Evolutionary conservation across 2,797 vertebrate genomes (phyloP).

Genomic region (Coracias cyanogaster): DNA sequence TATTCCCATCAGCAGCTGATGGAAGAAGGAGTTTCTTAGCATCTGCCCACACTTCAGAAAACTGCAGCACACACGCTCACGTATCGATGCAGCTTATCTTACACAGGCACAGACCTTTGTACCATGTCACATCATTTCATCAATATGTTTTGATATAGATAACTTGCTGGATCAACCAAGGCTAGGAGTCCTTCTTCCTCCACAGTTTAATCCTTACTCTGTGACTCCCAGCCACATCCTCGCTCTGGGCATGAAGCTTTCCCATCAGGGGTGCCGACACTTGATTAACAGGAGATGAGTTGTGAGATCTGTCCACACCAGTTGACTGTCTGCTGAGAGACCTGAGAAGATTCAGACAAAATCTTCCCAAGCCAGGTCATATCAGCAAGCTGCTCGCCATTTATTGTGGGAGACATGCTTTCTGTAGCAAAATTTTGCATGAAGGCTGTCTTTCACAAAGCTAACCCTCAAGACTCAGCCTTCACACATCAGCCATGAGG

Average conservation of each 20-base stretch:
- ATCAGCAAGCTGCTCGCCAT: neutral
- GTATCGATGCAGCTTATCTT: neutral
- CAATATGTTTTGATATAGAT: neutral
- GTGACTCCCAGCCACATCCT: neutral
- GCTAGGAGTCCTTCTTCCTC: neutral
- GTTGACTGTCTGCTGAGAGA: neutral
- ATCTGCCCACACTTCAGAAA: neutral
- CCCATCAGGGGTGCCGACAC: neutral
- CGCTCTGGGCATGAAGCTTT: neutral
- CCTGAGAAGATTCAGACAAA: conserved; percentile 4
- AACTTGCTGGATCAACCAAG: neutral
- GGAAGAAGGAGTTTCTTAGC: neutral
- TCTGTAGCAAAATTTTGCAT: neutral
- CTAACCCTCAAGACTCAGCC: neutral
- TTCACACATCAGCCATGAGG: neutral
- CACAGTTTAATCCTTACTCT: neutral
- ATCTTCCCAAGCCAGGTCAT: neutral
- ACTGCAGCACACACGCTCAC: neutral
- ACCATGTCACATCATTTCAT: neutral
- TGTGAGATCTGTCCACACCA: neutral
- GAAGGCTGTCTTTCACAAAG: neutral
- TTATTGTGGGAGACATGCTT: neutral
- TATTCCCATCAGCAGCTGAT: neutral
- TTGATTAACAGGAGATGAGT: neutral
- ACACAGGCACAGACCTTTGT: neutral